These are phyloP conservation scores for Procavia capensis DNA, from an alignment of 2,113 vertebrate genomes.

Conservation along the genomic window DNA sequence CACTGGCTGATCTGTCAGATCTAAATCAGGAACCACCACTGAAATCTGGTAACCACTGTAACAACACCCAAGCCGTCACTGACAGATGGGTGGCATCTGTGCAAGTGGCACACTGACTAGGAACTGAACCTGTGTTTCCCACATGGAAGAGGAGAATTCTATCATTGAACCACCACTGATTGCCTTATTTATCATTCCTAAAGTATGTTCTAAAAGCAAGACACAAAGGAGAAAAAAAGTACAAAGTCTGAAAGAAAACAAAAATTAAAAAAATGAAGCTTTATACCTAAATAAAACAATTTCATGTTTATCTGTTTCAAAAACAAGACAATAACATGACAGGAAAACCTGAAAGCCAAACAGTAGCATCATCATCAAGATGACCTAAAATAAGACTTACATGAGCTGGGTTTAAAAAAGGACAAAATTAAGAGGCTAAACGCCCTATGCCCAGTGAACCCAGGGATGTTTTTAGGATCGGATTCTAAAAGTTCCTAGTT, in stretches of 20 bases:
- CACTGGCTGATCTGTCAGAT: too few species aligned
- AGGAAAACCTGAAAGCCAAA: slow-evolving; percentile 47
- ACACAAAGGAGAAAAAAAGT: neutral
- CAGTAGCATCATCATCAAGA: neutral
- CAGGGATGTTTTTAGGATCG: neutral
- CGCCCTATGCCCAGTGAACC: neutral
- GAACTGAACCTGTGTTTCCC: neutral
- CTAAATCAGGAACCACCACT: too few species aligned
- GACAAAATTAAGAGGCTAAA: slow-evolving; percentile 8
- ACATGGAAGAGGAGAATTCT: neutral
- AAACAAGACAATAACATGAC: slow-evolving; percentile 22
- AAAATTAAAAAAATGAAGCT: neutral
- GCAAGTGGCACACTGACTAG: neutral
- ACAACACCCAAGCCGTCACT: neutral
- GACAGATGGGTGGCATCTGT: neutral
- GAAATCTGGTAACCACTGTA: too few species aligned
- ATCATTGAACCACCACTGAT: neutral
- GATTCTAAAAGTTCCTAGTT: neutral
- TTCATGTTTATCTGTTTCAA: slow-evolving; percentile 21
- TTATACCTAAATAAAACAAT: slow-evolving; percentile 55
- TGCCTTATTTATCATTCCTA: slow-evolving; percentile 31
- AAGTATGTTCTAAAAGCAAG: slow-evolving; percentile 27
- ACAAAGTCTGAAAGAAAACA: neutral
- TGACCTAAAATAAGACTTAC: slow-evolving; percentile 31
- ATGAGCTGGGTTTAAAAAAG: slow-evolving; percentile 26